Evolutionary conservation across 2,113 vertebrate genomes (phyloP).

Genomic region (Myrmophylax atrothorax): DNA sequence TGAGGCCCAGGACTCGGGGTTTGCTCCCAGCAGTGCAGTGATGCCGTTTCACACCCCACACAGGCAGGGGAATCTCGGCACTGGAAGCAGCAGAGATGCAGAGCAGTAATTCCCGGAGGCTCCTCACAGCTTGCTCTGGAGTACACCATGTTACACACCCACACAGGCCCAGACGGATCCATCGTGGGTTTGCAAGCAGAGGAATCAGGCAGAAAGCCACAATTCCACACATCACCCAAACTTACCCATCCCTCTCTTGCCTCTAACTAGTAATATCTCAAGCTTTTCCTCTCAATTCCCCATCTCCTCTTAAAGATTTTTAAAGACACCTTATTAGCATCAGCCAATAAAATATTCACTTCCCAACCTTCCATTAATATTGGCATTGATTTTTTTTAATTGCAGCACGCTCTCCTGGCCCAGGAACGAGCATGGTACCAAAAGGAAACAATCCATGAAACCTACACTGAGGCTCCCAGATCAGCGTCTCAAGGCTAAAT

Average conservation of each 20-base stretch:
- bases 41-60: neutral
- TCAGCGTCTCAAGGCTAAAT: neutral
- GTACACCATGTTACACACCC: neutral
- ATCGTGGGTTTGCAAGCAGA: neutral
- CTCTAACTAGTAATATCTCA: neutral
- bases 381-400: neutral
- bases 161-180: neutral
- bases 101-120: neutral
- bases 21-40: neutral
- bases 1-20: neutral
- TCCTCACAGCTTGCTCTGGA: neutral
- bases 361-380: neutral
- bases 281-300: neutral
- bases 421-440: neutral
- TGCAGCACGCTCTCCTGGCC: neutral
- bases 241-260: neutral
- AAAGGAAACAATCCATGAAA: neutral
- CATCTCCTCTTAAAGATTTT: too few species aligned
- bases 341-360: neutral
- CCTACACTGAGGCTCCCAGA: neutral
- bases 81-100: neutral
- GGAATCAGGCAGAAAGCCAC: neutral
- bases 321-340: neutral
- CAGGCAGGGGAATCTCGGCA: neutral
- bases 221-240: neutral